Evolutionary conservation across 2,113 vertebrate genomes (phyloP), one percentile per base, ranked within the genome.

Genomic region (Drymodes brunneopygia): DNA sequence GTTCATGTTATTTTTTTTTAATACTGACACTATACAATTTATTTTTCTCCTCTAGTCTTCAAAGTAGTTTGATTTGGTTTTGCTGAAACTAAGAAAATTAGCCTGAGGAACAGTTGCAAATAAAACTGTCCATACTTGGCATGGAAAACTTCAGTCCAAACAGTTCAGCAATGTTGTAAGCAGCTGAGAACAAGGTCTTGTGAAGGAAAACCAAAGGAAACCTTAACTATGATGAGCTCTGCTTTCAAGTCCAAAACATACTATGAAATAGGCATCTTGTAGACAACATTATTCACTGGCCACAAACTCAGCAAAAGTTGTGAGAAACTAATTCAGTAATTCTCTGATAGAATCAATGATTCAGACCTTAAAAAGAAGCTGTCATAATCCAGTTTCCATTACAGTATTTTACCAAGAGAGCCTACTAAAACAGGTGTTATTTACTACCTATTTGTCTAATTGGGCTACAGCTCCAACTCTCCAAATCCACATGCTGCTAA

Each of bases 81-180:
- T 86, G 51, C 38, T 78, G 85, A 88, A 96, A 93, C 56, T 64
- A 81, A 74, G 90, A 88, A 94, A 96, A 94, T 78, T 28, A 83
- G 51, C n/a, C 36, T 7, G 82, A 94, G 71, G 85, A 95, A 71
- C 22, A 70, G 58, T 9, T 93, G 81, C 81, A 94, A 93, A 85
- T 58, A 85, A 90, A 92, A 58, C 57, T 70, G 82, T 94, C 95
- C 93, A 88, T 95, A 96, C 96, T 96, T 93, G 93, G 94, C 95
- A 92, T 94, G 93, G 94, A 96, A 97, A 96, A 95, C 90, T 95
- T 92, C 71, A 88, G 62, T 61, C 44, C 74, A 88, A 95, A 93
- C 62, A 74, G 73, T 65, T 81, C 27, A 93, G 88, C 88, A 94
- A 73, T 33, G 67, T 15, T 88, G 75, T 36, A 88, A 71, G 90